phyloP scores from a whole-genome alignment of 2,113 vertebrate species.

The Chaetorhynchus papuensis region DNA sequence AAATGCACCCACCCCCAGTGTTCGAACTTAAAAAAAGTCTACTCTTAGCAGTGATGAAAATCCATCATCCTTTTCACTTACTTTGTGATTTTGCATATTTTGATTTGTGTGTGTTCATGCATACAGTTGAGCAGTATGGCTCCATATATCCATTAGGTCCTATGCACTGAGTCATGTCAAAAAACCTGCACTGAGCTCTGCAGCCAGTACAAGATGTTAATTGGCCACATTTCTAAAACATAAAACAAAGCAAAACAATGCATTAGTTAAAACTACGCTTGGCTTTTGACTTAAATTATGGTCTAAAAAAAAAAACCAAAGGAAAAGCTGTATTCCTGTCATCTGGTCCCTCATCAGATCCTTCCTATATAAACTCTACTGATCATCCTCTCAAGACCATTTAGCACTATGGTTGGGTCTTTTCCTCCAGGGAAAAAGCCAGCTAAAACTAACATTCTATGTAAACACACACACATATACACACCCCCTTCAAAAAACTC shows the following conservation, averaged over 20 bases:
- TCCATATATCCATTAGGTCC: constrained; percentile 86
- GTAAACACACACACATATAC: background rate
- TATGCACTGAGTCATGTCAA: constrained; percentile 92
- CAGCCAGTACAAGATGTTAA: constrained; percentile 90
- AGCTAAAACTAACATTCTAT: background rate
- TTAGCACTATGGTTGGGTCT: background rate
- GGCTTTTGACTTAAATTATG: background rate
- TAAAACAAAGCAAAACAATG: constrained; percentile 64
- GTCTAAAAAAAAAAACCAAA: background rate
- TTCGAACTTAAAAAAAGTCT: background rate
- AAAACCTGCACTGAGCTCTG: constrained; percentile 90
- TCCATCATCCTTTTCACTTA: constrained; percentile 68
- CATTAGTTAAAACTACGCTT: constrained; percentile 45
- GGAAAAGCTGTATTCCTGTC: background rate
- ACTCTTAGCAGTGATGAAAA: constrained; percentile 2
- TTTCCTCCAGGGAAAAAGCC: background rate
- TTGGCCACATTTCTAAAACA: constrained; percentile 89
- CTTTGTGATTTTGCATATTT: constrained; percentile 80
- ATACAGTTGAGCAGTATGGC: constrained; percentile 91
- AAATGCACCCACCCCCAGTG: background rate
- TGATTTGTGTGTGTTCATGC: constrained; percentile 90
- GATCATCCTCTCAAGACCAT: background rate
- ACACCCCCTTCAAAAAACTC: background rate
- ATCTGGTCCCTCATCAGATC: background rate
- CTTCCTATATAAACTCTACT: background rate